Base-by-base conservation (phyloP, 2,797 vertebrate genomes). In the Cyclopterus lumpus region DNA sequence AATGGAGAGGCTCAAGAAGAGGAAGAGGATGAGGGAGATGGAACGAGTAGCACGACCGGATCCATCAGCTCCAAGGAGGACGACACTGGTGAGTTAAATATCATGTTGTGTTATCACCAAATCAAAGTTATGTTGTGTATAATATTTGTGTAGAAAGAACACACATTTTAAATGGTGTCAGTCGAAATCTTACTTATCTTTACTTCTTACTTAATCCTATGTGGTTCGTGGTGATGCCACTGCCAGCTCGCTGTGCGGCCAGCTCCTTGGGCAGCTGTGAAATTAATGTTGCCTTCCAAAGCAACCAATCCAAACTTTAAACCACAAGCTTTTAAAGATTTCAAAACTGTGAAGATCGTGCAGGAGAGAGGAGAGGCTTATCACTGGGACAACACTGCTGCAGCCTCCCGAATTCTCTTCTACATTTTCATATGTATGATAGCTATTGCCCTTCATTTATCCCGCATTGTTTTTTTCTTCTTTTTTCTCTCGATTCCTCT, bases 81-180 rank as follows among this genome's bases (percentile, higher is more conserved):
- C 15, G 94, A 95, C 61, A 88, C 72, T 70, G 95, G 97, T 99
- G 91, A 96, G 96, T 95, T 59, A 38, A 67, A 64, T 0, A 40
- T 22, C 10, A 3, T 34, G 16, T n/a, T 40, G 60, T 4, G 4
- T 8, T 8, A 6, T 58, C 28, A 18, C 51, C 24, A 46, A 70
- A 65, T 57, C n/a, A 54, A 24, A 64, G 18, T 12, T 26, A 9
- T 28, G 15, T 51, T 38, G 64, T 22, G 3, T 14, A 4, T 24
- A 55, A 44, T 8, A 15, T 22, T 16, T 57, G 42, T 15, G 20
- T 57, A 10, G 32, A 58, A 8, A 24, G 18, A 73, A 53, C 12
- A 26, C 1, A 30, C 4, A 24, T 60, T 65, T 77, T 8, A 54
- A 51, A 62, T 14, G 15, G 58, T 5, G 48, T 49, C 15, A 22